These are phyloP conservation scores for Plusia festucae DNA, from an alignment of 2,888 invertebrate genomes.

Conservation along the genomic window DNA sequence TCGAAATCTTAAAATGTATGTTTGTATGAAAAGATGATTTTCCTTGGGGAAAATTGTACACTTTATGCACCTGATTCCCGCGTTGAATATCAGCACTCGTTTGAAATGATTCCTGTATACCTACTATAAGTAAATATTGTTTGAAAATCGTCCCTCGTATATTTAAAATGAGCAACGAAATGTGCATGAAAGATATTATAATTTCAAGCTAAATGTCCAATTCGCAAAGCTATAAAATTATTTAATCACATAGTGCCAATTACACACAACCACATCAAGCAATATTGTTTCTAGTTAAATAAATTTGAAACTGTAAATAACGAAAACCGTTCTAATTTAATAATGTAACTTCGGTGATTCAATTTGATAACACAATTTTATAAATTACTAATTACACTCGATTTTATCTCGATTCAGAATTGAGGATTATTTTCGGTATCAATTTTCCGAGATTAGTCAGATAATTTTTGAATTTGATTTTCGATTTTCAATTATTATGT, in stretches of 20 bases:
- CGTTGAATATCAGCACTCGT: too few relatives aligned
- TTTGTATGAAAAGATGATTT: too few relatives aligned
- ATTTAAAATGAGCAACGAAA: neutral
- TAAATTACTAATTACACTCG: conserved; percentile 58
- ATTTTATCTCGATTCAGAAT: conserved; percentile 42
- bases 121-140: too few relatives aligned
- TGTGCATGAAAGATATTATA: neutral
- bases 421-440: conserved; percentile 2
- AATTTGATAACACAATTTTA: conserved; percentile 58
- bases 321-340: conserved; percentile 71
- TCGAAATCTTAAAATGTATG: too few relatives aligned
- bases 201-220: too few relatives aligned
- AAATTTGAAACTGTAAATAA: conserved; percentile 58
- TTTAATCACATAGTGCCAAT: neutral
- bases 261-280: neutral
- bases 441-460: neutral
- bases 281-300: conserved; percentile 3
- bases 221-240: neutral
- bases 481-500: too few relatives aligned
- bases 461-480: too few relatives aligned
- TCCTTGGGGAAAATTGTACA: too few relatives aligned
- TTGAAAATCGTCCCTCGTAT: neutral
- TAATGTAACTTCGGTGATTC: conserved; percentile 61
- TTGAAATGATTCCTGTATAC: too few relatives aligned
- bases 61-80: too few relatives aligned